Evolutionary conservation across 2,888 invertebrate genomes (phyloP), one percentile per base, ranked within the genome.

Genomic region (Cerastoderma edule): DNA sequence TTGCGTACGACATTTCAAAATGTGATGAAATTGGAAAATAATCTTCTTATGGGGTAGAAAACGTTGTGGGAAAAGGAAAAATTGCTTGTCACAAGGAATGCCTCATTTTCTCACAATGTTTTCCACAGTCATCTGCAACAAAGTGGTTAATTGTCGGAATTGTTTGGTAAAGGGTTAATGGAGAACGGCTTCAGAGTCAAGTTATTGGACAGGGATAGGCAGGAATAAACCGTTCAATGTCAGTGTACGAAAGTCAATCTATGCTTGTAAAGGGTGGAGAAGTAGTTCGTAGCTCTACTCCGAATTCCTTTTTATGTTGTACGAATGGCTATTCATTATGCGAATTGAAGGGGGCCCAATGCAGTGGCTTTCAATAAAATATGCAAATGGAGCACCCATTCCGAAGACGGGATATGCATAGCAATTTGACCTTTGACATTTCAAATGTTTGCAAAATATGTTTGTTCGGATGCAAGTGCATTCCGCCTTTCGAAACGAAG

Each of bases 291-390:
- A n/a, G n/a, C n/a, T n/a, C n/a, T n/a, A n/a, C n/a, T n/a, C n/a
- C n/a, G n/a, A n/a, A n/a, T n/a, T n/a, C n/a, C n/a, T n/a, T n/a
- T 57, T 57, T 28, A 57, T 57, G 57, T 57, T 57, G 33, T 28
- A 57, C 28, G 32, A 57, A 57, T 57, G 28, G 57, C 32, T 57
- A 57, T 57, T 57, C 33, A 57, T 57, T 57, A 57, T 57, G 32
- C 28, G n/a, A 22, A 19, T 32, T 32, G 57, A 33, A 57, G 57
- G 16, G n/a, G n/a, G n/a, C 16, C 32, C 33, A 57, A 24, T 57
- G 33, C n/a, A 57, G 33, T 16, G 19, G 2, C 33, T 57, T 57
- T 57, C 57, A 57, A 57, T 57, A 33, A 57, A 57, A 57, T 57
- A 57, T 57, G 57, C 57, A 57, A 57, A 57, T 57, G 30, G 19